Percentiles rank a stretch among this genome's conserved stretches.
These are phyloP conservation scores for Sinocyclocheilus anshuiensis DNA, from an alignment of 2,113 vertebrate species.

Conservation along the genomic window DNA sequence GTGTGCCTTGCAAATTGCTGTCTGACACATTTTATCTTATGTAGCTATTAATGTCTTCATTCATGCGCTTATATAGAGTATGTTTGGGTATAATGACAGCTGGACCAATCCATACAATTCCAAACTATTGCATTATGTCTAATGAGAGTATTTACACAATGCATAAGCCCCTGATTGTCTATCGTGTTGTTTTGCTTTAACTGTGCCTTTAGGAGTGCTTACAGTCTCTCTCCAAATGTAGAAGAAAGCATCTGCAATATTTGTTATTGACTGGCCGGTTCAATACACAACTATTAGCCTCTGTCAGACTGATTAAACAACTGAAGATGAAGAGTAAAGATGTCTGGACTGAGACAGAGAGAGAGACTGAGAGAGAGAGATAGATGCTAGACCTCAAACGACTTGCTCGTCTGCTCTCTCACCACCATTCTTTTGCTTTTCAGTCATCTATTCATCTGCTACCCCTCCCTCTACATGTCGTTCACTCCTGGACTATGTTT, in stretches of 20 bases:
- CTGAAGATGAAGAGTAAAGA: conserved; percentile 40
- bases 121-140: background rate
- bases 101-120: background rate
- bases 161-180: conserved; percentile 4
- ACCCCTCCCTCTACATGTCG: conserved; percentile 15
- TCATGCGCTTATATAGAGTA: background rate
- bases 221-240: background rate
- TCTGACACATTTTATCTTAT: background rate
- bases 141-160: background rate
- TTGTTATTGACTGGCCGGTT: conserved; percentile 80
- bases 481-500: conserved; percentile 55
- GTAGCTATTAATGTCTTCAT: background rate
- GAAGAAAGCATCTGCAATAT: conserved; percentile 29
- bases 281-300: conserved; percentile 78
- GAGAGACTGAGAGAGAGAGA: background rate
- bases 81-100: background rate
- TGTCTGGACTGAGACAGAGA: conserved; percentile 8
- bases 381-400: conserved; percentile 38
- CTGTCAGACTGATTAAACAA: conserved; percentile 80
- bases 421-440: background rate
- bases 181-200: background rate
- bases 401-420: conserved; percentile 46
- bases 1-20: background rate
- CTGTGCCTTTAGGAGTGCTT: background rate
- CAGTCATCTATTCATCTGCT: conserved; percentile 45